Percentiles rank a stretch among this genome's conserved stretches.
These are phyloP conservation scores for Thymelicus acteon DNA, from an alignment of 2,888 invertebrate genomes.

Conservation along the genomic window DNA sequence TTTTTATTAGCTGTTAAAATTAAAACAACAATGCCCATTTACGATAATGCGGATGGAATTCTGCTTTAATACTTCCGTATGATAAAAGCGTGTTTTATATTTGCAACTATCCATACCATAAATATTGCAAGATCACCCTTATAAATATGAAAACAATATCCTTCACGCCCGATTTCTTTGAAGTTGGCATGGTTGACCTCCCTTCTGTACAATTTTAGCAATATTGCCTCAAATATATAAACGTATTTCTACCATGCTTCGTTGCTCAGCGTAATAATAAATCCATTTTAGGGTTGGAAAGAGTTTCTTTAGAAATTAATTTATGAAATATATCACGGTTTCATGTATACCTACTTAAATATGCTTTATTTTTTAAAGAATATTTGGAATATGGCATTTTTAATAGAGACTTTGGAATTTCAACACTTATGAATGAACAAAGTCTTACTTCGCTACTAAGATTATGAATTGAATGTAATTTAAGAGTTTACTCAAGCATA, in stretches of 20 bases:
- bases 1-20: too few relatives aligned
- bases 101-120: background rate
- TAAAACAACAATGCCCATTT: too few relatives aligned
- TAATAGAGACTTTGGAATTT: too few relatives aligned
- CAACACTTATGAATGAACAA: too few relatives aligned
- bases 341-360: too few relatives aligned
- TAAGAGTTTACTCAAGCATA: too few relatives aligned
- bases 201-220: conserved; percentile 13
- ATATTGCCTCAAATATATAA: conserved; percentile 7
- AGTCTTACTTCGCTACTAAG: too few relatives aligned
- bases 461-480: too few relatives aligned
- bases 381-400: background rate
- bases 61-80: background rate
- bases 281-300: background rate
- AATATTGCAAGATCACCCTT: conserved; percentile 2
- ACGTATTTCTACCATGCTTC: conserved; percentile 2
- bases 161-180: conserved; percentile 12
- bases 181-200: conserved; percentile 19
- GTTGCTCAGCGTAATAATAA: background rate
- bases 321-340: background rate
- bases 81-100: background rate
- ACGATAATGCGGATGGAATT: background rate
- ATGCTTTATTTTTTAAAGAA: too few relatives aligned
- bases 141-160: conserved; percentile 27
- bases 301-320: background rate